Evolutionary conservation across 2,113 vertebrate genomes (phyloP).

Genomic region (Nycticryphes semicollaris): DNA sequence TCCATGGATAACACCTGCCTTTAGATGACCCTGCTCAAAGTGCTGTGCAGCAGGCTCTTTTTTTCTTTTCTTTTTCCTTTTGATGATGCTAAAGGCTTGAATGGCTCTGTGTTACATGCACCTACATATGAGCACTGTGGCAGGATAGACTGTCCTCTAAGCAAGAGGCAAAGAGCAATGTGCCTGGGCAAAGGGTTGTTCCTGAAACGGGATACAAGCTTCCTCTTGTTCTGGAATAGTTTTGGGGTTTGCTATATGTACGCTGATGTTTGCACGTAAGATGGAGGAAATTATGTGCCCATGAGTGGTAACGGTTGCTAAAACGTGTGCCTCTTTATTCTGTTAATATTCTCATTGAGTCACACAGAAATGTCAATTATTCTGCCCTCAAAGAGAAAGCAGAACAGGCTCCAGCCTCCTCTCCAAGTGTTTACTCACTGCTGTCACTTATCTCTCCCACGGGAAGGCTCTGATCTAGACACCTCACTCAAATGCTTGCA

Average conservation of each 20-base stretch:
- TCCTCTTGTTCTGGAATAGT: neutral
- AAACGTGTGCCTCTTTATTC: neutral
- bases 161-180: neutral
- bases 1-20: neutral
- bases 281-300: neutral
- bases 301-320: neutral
- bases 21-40: neutral
- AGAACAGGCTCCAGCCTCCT: neutral
- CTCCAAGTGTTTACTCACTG: neutral
- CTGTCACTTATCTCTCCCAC: neutral
- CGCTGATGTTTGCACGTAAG: accelerated
- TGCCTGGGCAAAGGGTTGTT: neutral
- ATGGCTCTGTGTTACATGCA: neutral
- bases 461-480: neutral
- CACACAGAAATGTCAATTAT: neutral
- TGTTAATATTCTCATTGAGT: neutral
- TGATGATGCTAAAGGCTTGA: neutral
- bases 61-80: neutral
- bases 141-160: neutral
- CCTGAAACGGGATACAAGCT: neutral
- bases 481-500: neutral
- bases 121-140: neutral
- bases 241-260: neutral
- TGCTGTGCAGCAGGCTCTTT: neutral
- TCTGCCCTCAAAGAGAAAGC: neutral